A percentile compares a stretch with the other conserved stretches of the same genome.
phyloP scores from a whole-genome alignment of 2,113 vertebrate species.

The Pogona vitticeps region DNA sequence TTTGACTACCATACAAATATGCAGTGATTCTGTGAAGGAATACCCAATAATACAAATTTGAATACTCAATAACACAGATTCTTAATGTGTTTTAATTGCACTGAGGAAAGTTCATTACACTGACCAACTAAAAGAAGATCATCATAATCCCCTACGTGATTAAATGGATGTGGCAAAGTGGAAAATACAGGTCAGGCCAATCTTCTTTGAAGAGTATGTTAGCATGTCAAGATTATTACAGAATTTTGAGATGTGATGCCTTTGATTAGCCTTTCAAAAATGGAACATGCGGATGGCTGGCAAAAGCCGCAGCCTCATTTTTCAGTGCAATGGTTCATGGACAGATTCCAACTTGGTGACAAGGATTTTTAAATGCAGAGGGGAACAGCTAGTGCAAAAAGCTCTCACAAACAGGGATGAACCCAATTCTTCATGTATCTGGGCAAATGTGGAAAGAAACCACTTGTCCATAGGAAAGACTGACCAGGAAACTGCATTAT shows the following conservation, averaged over 20 bases:
- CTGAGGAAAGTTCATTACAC: background rate
- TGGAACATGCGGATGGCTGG: background rate
- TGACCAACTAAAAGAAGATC: background rate
- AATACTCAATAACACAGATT: background rate
- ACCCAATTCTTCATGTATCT: background rate
- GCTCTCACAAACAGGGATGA: background rate
- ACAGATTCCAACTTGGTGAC: background rate
- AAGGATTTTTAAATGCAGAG: background rate
- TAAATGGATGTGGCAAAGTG: conserved; percentile 5
- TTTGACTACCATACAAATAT: background rate
- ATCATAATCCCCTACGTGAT: background rate
- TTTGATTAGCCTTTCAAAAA: conserved; percentile 3
- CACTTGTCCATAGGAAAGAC: background rate
- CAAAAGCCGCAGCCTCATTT: background rate
- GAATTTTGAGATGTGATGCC: background rate
- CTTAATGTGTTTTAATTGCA: background rate
- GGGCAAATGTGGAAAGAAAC: background rate
- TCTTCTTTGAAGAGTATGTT: background rate
- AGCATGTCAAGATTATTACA: background rate
- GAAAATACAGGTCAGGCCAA: background rate
- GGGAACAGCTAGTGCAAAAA: background rate
- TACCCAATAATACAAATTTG: background rate
- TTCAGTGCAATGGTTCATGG: background rate
- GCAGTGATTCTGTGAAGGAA: background rate
- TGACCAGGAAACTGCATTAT: background rate